Conservation (phyloP, 1,140 invertebrate species). For the Cheumatopsyche charites region DNA sequence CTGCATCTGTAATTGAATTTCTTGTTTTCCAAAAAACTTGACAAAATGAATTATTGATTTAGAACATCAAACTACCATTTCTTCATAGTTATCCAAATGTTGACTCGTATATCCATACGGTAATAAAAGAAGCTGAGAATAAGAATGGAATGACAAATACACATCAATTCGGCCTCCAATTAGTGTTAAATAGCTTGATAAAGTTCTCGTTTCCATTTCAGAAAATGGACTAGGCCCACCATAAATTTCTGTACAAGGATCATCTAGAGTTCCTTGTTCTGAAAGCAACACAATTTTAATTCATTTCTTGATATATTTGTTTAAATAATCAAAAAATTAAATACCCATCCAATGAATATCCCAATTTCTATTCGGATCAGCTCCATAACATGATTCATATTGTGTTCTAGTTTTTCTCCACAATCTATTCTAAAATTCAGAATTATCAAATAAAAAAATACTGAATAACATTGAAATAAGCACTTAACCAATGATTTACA, state of each 20-base stretch:
- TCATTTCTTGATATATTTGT: too few relatives aligned
- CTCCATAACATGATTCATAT: conserved; percentile 60
- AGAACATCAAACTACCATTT: conserved; percentile 56
- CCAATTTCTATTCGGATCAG: conserved; percentile 74
- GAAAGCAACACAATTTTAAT: conserved; percentile 34
- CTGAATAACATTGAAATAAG: too few relatives aligned
- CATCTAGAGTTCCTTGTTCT: conserved; percentile 62
- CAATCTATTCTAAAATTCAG: conserved; percentile 60
- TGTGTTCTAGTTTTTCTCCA: conserved; percentile 66
- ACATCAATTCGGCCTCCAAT: conserved; percentile 57
- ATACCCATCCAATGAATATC: conserved; percentile 68
- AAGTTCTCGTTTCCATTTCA: conserved; percentile 66
- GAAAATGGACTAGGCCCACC: conserved; percentile 69
- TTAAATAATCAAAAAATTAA: too few relatives aligned
- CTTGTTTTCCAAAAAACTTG: background rate
- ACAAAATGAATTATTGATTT: background rate
- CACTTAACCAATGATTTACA: conserved; percentile 53
- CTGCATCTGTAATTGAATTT: conserved; percentile 51
- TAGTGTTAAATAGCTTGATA: conserved; percentile 57
- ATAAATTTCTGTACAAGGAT: conserved; percentile 66
- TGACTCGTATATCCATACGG: conserved; percentile 60
- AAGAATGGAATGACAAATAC: conserved; percentile 66
- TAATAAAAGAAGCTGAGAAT: conserved; percentile 65
- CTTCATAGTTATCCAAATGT: conserved; percentile 65
- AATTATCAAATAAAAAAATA: too few relatives aligned